Conservation (phyloP, 2,888 invertebrate genomes). For the Meganola albula region DNA sequence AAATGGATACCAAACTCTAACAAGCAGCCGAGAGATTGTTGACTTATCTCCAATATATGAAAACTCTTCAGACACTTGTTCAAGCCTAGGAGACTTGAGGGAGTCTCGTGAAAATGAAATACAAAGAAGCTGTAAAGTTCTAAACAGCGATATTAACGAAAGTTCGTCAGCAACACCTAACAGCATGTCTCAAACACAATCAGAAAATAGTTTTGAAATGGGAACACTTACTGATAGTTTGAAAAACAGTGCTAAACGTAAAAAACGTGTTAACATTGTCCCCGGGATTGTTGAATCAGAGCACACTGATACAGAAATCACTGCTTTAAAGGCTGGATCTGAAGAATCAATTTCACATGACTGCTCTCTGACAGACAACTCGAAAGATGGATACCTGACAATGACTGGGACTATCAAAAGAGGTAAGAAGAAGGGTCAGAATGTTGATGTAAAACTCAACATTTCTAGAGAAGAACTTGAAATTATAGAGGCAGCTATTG, state of each 20-base stretch:
- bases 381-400: conserved; percentile 80
- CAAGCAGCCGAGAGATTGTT: conserved; percentile 63
- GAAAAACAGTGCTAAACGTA: conserved; percentile 68
- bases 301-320: conserved; percentile 60
- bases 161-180: conserved; percentile 64
- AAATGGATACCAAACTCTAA: conserved; percentile 61
- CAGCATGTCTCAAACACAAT: conserved; percentile 68
- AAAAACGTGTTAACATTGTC: conserved; percentile 81
- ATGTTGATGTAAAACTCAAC: conserved; percentile 83
- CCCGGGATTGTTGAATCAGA: conserved; percentile 67
- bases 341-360: conserved; percentile 75
- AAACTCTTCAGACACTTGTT: conserved; percentile 72
- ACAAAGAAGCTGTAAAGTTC: conserved; percentile 50
- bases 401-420: conserved; percentile 86
- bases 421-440: conserved; percentile 84
- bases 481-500: conserved; percentile 80
- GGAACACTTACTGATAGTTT: conserved; percentile 62
- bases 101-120: conserved; percentile 56
- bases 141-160: conserved; percentile 58
- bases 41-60: conserved; percentile 73
- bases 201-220: conserved; percentile 72
- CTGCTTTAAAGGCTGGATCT: conserved; percentile 57
- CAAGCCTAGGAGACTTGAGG: conserved; percentile 65
- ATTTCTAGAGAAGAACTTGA: conserved; percentile 84
- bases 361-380: conserved; percentile 72